Evolutionary conservation across 1,140 invertebrate genomes (phyloP).

Genomic region (Brachionus calyciflorus): DNA sequence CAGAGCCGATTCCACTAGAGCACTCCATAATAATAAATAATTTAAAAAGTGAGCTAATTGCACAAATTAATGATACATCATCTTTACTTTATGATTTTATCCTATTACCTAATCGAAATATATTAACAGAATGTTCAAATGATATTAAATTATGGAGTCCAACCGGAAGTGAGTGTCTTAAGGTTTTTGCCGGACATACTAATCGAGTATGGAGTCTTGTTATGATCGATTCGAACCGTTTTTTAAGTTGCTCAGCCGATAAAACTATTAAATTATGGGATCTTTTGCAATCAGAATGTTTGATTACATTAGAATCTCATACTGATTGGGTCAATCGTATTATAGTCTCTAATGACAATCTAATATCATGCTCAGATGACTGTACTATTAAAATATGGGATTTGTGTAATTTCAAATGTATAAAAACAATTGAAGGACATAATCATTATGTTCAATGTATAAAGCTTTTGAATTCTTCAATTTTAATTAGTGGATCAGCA

Average conservation of each 20-base stretch:
- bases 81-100: background rate
- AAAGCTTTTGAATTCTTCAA: background rate
- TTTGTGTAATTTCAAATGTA: background rate
- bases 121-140: constrained; percentile 8
- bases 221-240: background rate
- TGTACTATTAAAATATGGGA: constrained; percentile 27
- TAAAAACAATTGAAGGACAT: background rate
- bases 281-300: background rate
- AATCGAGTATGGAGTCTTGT: background rate
- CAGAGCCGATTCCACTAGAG: too few relatives aligned
- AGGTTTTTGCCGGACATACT: background rate
- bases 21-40: too few relatives aligned
- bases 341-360: background rate
- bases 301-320: background rate
- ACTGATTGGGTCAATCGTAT: constrained; percentile 7
- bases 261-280: constrained; percentile 17
- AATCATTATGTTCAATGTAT: constrained; percentile 28
- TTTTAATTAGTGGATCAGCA: background rate
- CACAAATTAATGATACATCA: background rate
- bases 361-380: background rate
- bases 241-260: background rate
- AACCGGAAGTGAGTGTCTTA: background rate
- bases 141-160: constrained; percentile 12
- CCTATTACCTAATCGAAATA: background rate
- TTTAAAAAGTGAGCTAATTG: too few relatives aligned